Percentiles rank a stretch among this genome's conserved stretches.
These are phyloP conservation scores for Nasonia longicornis DNA, from an alignment of 1,140 invertebrate genomes.

Conservation along the genomic window DNA sequence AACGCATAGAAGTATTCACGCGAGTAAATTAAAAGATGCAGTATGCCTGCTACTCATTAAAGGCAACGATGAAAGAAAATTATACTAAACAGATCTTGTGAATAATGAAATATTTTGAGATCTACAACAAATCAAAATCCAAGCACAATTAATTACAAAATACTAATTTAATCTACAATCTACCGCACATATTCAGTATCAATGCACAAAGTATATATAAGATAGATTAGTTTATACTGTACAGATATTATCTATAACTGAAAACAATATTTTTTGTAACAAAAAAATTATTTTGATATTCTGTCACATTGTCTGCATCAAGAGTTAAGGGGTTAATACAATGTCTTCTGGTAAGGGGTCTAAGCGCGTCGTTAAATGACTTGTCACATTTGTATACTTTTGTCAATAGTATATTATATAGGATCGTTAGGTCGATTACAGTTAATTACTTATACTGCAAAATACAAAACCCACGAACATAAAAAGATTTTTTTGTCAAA, in stretches of 20 bases:
- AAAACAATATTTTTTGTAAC: slow-evolving; percentile 39
- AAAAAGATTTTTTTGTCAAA: slow-evolving; percentile 45
- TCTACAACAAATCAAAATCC: not conserved
- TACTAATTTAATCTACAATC: slow-evolving; percentile 7
- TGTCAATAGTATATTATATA: slow-evolving; percentile 50
- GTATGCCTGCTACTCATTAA: not conserved
- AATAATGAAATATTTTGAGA: not conserved
- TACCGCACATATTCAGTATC: slow-evolving; percentile 26
- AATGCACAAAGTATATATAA: slow-evolving; percentile 28
- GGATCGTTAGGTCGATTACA: slow-evolving; percentile 49
- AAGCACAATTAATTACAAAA: not conserved
- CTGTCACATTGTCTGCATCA: slow-evolving; percentile 5
- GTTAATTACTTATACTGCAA: slow-evolving; percentile 49
- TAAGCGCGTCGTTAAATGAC: slow-evolving; percentile 28
- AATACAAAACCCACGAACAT: slow-evolving; percentile 45
- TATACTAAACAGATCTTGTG: not conserved
- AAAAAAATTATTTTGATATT: slow-evolving; percentile 8
- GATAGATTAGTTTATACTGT: slow-evolving; percentile 35
- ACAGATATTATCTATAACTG: slow-evolving; percentile 25
- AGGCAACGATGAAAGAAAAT: not conserved
- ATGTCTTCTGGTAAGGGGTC: slow-evolving; percentile 17
- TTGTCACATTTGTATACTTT: slow-evolving; percentile 40
- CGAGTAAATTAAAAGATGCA: not conserved
- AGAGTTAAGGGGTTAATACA: slow-evolving; percentile 37
- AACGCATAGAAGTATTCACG: not conserved